Evolutionary conservation across 1,140 invertebrate genomes (phyloP).

Genomic region (Prorops nasuta): DNA sequence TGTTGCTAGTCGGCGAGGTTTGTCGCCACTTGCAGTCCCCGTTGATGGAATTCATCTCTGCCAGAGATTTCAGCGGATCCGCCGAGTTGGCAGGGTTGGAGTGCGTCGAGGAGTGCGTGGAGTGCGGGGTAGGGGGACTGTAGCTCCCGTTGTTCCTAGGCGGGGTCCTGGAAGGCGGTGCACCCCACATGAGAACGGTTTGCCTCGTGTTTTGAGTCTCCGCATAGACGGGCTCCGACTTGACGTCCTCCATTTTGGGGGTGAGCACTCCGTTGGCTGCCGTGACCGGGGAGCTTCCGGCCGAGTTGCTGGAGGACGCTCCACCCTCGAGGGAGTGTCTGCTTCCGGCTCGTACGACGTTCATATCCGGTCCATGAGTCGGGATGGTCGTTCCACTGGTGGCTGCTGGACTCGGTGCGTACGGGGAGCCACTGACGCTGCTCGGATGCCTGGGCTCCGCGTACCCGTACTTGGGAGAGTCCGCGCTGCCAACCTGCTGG

Average conservation of each 20-base stretch:
- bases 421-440: slow-evolving; percentile 52
- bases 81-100: slow-evolving; percentile 29
- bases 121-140: slow-evolving; percentile 52
- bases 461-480: slow-evolving; percentile 52
- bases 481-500: slow-evolving; percentile 56
- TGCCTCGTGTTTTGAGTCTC: slow-evolving; percentile 64
- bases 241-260: slow-evolving; percentile 66
- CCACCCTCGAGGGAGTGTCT: slow-evolving; percentile 59
- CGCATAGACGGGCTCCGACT: slow-evolving; percentile 54
- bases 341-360: slow-evolving; percentile 50
- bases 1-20: slow-evolving; percentile 38
- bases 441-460: slow-evolving; percentile 55
- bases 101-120: slow-evolving; percentile 47
- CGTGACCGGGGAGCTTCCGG: slow-evolving; percentile 58
- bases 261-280: slow-evolving; percentile 59
- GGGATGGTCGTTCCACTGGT: slow-evolving; percentile 34
- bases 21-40: slow-evolving; percentile 58
- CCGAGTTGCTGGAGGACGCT: slow-evolving; percentile 57
- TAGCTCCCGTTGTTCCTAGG: slow-evolving; percentile 52
- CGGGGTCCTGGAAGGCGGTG: slow-evolving; percentile 51
- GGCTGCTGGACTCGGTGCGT: slow-evolving; percentile 48
- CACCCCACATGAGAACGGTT: slow-evolving; percentile 85
- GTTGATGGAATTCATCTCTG: slow-evolving; percentile 61
- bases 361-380: slow-evolving; percentile 40
- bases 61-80: slow-evolving; percentile 62